phyloP scores from a whole-genome alignment of 2,888 invertebrate species.

The Clivina fossor region DNA sequence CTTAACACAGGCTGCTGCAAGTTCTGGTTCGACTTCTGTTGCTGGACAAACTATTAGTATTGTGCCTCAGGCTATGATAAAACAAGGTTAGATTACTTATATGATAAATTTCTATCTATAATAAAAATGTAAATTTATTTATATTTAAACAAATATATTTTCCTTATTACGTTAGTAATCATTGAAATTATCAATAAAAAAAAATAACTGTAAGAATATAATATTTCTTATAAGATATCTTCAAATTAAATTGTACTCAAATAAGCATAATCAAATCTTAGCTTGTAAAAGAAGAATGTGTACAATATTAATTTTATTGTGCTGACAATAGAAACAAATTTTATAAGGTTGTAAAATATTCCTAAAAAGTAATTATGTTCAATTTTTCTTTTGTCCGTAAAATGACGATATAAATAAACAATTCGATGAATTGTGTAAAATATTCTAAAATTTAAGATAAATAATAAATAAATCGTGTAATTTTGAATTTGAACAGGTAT shows the following conservation, averaged over 20 bases:
- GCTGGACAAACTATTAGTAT: constrained; percentile 51
- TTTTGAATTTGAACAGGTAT: constrained; percentile 13
- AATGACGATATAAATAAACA: not conserved
- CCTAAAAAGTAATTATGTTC: not conserved
- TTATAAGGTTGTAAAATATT: not conserved
- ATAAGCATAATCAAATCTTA: too few species aligned
- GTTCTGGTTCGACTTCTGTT: constrained; percentile 46
- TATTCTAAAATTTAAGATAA: not conserved
- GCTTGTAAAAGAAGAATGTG: too few species aligned
- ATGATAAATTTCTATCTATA: constrained; percentile 6
- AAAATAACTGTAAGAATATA: not conserved
- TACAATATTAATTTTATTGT: too few species aligned
- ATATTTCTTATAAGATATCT: not conserved
- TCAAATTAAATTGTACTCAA: not conserved
- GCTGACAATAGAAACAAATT: not conserved
- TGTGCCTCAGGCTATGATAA: constrained; percentile 57
- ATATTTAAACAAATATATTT: not conserved
- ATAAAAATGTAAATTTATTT: not conserved
- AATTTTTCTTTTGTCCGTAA: constrained; percentile 5
- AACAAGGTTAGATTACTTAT: constrained; percentile 51
- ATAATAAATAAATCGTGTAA: not conserved
- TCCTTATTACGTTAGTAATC: not conserved
- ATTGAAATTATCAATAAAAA: not conserved
- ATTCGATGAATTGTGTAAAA: not conserved
- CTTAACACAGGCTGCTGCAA: constrained; percentile 48